phyloP scores from a whole-genome alignment of 2,113 vertebrate species.

The Larimichthys polyactis region DNA sequence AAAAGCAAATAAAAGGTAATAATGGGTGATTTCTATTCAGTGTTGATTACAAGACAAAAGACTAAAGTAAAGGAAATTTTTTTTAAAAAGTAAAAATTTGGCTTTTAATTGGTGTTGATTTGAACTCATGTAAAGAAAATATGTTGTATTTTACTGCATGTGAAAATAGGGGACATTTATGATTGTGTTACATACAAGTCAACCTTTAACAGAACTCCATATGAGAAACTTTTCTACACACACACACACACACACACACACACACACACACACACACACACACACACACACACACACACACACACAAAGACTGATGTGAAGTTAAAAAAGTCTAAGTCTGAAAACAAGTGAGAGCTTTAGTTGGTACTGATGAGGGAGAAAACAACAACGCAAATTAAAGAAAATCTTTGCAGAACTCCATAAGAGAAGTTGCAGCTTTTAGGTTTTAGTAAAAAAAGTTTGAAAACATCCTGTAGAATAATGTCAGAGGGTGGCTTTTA shows the following conservation, averaged over 20 bases:
- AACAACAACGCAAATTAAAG: not conserved
- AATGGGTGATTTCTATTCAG: not conserved
- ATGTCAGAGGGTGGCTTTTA: not conserved
- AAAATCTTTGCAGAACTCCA: not conserved
- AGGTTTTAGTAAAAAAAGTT: not conserved
- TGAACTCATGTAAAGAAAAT: not conserved
- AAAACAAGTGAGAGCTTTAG: constrained; percentile 4
- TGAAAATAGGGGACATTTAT: too few species aligned
- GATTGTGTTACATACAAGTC: too few species aligned
- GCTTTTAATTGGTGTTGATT: not conserved
- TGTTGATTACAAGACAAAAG: not conserved
- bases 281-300: too few species aligned
- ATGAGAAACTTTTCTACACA: not conserved
- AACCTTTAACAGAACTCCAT: too few species aligned
- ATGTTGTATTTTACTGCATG: too few species aligned
- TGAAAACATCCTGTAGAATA: constrained; percentile 4
- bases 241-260: not conserved
- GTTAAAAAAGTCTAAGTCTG: not conserved
- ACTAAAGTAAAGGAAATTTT: not conserved
- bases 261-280: not conserved
- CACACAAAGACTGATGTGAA: not conserved
- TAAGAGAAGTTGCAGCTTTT: too few species aligned
- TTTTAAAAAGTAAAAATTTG: not conserved
- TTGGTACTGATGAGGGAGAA: not conserved
- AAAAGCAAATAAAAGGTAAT: not conserved